Conservation (phyloP, 1,140 invertebrate species). For the Chironomus tepperi region DNA sequence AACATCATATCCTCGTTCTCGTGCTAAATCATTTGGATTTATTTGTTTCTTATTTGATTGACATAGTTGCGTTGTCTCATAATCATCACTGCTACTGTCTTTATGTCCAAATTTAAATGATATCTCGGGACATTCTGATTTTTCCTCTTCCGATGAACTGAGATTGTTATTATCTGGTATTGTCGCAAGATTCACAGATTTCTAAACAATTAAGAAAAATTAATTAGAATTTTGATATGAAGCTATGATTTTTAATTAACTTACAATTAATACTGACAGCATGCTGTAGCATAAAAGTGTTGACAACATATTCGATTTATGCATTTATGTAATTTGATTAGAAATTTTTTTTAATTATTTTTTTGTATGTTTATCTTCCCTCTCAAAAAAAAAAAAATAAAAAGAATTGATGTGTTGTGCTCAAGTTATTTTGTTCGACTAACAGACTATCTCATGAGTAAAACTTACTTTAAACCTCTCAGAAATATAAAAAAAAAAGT, state of each 20-base stretch:
- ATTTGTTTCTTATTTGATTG: background rate
- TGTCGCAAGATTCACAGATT: background rate
- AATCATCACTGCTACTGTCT: background rate
- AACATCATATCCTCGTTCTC: background rate
- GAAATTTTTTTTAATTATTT: background rate
- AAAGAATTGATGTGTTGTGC: background rate
- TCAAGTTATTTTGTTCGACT: slow-evolving; percentile 8
- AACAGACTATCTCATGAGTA: background rate
- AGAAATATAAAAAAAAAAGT: background rate
- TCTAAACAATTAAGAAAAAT: background rate
- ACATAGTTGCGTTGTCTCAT: background rate
- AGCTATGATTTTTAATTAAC: background rate
- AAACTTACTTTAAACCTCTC: background rate
- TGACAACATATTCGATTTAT: background rate
- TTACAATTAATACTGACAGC: background rate
- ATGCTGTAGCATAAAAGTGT: background rate
- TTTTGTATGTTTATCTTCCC: background rate
- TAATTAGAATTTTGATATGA: background rate
- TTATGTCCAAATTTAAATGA: background rate
- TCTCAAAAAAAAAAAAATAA: too few relatives aligned
- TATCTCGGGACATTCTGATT: background rate
- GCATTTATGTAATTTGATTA: background rate
- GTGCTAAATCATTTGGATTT: slow-evolving; percentile 1
- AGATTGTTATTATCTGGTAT: background rate
- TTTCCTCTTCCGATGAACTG: background rate